Evolutionary conservation across 2,888 invertebrate species (phyloP).

Genomic region (Hybos culiciformis): DNA sequence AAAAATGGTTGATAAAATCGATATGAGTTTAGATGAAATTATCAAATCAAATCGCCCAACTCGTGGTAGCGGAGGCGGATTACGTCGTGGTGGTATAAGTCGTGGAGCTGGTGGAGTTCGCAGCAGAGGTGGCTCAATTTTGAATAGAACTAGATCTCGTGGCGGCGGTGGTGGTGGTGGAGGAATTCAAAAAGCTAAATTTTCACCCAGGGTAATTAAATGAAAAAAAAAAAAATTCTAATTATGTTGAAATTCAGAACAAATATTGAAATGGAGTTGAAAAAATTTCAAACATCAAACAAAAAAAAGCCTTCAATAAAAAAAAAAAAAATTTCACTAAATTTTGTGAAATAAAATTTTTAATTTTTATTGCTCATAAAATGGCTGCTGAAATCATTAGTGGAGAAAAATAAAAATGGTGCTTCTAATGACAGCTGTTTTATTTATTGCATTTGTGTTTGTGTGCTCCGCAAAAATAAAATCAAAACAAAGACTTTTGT

Average conservation of each 20-base stretch:
- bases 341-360: no score
- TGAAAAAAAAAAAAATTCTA: slow-evolving; percentile 7
- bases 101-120: slow-evolving; percentile 47
- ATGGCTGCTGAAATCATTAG: no score
- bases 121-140: slow-evolving; percentile 53
- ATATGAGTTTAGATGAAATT: slow-evolving; percentile 94
- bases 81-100: slow-evolving; percentile 37
- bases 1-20: slow-evolving; percentile 86
- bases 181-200: slow-evolving; percentile 44
- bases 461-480: no score
- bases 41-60: slow-evolving; percentile 74
- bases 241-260: slow-evolving; percentile 14
- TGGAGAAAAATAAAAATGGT: no score
- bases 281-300: slow-evolving; percentile 3
- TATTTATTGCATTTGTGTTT: no score
- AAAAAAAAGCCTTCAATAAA: no score
- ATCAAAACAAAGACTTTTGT: no score
- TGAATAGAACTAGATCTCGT: no score
- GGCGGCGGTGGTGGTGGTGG: no score
- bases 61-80: slow-evolving; percentile 41
- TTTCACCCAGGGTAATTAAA: slow-evolving; percentile 32
- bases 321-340: no score
- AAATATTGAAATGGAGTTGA: slow-evolving; percentile 1
- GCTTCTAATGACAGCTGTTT: no score
- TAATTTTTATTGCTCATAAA: no score